Base-by-base conservation (phyloP, 2,113 vertebrate genomes). In the Rhineura floridana region DNA sequence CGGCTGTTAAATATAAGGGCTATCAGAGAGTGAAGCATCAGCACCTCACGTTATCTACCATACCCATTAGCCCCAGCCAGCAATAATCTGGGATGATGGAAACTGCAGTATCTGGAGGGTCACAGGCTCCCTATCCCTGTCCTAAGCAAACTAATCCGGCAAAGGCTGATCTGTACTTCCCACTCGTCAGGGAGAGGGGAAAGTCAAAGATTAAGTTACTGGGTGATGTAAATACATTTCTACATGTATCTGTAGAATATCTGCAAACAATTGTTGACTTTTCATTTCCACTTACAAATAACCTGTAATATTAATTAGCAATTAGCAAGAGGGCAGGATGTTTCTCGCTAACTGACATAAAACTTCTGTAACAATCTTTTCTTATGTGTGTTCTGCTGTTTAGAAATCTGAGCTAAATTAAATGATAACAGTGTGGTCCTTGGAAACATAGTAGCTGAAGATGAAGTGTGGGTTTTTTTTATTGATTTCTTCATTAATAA, bases 391-490 rank as follows among this genome's bases (percentile, higher is more conserved):
- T 69, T 91, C 73, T 86, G 55, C 89, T 94, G 76, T 90, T 92
- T 91, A 88, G 92, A 93, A 94, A 90, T 91, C 89, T 83, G 52
- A 91, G 84, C 75, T 93, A 93, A 93, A 94, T 91, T 93, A 93
- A 86, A 91, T 84, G 91, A 89, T 91, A 95, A 88, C 87, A 92
- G 94, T 91, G 91, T 92, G 91, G 92, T 93, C 89, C 92, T 93
- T 95, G 92, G 91, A 91, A 93, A 92, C 87, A 85, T 87, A 85
- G 89, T 94, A 93, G 89, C 92, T 94, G 95, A 92, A 93, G 92
- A 91, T 94, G 91, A 91, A 93, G 89, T 91, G 92, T 93, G 94
- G 84, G 90, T 81, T 86, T 94, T 93, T 94, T 80, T 55, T 55
- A 78, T 79, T 52, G 30, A 79, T 79, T 84, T 6, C 25, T 65